These are phyloP conservation scores for Augochlorella aurata DNA, from an alignment of 2,888 invertebrate species.

Conservation along the genomic window DNA sequence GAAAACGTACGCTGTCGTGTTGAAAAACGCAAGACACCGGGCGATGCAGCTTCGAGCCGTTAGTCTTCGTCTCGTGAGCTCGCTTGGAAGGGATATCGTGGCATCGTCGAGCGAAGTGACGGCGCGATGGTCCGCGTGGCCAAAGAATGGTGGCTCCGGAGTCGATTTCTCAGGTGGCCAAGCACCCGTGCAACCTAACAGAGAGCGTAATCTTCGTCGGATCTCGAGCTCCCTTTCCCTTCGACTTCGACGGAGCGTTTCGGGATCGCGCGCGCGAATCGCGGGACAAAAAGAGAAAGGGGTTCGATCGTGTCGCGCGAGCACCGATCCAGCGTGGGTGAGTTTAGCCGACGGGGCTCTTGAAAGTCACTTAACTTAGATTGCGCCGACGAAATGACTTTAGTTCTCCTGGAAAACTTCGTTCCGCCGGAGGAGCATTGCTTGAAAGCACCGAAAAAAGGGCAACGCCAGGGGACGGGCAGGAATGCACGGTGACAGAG, in stretches of 20 bases:
- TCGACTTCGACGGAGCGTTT: background rate
- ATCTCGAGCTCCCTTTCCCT: slow-evolving; percentile 47
- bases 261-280: background rate
- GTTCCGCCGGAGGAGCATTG: slow-evolving; percentile 64
- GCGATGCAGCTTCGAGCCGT: slow-evolving; percentile 36
- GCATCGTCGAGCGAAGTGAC: slow-evolving; percentile 25
- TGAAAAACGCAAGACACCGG: slow-evolving; percentile 45
- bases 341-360: slow-evolving; percentile 78
- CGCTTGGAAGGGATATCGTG: slow-evolving; percentile 11
- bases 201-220: slow-evolving; percentile 61
- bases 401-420: slow-evolving; percentile 79
- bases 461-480: background rate
- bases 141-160: slow-evolving; percentile 47
- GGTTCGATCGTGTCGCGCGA: slow-evolving; percentile 54
- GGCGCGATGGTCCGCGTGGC: slow-evolving; percentile 13
- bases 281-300: slow-evolving; percentile 42
- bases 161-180: slow-evolving; percentile 58
- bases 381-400: slow-evolving; percentile 81
- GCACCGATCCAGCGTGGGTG: slow-evolving; percentile 62
- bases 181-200: slow-evolving; percentile 53
- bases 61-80: slow-evolving; percentile 35
- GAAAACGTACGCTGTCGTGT: slow-evolving; percentile 12
- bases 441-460: slow-evolving; percentile 54
- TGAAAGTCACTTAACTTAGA: slow-evolving; percentile 82
- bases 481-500: slow-evolving; percentile 34